Conservation (phyloP, 2,888 invertebrate genomes). For the Nasonovia ribisnigri region DNA sequence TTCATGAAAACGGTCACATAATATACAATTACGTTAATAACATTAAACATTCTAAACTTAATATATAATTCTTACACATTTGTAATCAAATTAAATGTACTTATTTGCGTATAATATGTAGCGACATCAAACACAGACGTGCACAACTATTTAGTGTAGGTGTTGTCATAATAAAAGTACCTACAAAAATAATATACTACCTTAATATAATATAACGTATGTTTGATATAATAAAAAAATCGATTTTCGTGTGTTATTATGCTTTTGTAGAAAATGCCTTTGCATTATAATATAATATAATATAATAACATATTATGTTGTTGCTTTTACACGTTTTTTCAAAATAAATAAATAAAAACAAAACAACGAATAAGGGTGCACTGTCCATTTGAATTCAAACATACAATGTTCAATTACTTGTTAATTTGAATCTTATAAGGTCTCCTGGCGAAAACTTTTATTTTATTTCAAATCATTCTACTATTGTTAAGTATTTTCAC, state of each 20-base stretch:
- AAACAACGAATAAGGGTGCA: neutral
- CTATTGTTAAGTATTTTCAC: conserved; percentile 5
- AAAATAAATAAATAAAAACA: neutral
- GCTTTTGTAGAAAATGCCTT: neutral
- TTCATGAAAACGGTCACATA: neutral
- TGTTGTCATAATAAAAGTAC: neutral
- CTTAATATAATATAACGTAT: neutral
- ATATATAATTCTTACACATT: neutral
- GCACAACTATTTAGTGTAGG: neutral
- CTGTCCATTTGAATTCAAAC: neutral
- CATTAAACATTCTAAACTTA: neutral
- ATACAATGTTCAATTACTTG: conserved; percentile 28
- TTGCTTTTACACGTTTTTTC: neutral
- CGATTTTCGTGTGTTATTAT: neutral
- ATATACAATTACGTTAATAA: neutral
- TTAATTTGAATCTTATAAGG: conserved; percentile 30
- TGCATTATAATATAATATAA: too few species aligned
- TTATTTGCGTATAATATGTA: neutral
- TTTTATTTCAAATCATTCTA: conserved; percentile 31
- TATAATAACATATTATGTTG: too few species aligned
- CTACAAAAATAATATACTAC: neutral
- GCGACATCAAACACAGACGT: neutral
- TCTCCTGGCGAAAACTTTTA: conserved; percentile 4
- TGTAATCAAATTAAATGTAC: neutral
- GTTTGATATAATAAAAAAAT: neutral